phyloP scores from a whole-genome alignment of 2,888 invertebrate genomes.

The Charanyca ferruginea region DNA sequence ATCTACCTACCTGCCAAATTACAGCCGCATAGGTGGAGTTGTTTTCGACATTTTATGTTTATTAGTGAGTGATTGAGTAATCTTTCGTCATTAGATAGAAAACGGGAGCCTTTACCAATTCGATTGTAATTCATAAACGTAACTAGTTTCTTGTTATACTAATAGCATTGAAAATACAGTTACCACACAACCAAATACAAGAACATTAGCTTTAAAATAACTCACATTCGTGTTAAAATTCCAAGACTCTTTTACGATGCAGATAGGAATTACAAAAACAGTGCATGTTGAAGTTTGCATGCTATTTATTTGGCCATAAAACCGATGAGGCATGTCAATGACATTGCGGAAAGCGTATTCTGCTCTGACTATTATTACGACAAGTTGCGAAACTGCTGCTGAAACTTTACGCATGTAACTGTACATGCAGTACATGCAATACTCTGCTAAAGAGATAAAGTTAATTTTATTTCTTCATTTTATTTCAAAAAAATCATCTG shows the following conservation, averaged over 20 bases:
- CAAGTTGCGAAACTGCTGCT: slow-evolving; percentile 49
- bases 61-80: too few relatives aligned
- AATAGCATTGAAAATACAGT: slow-evolving; percentile 13
- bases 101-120: too few relatives aligned
- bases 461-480: slow-evolving; percentile 6
- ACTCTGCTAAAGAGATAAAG: slow-evolving; percentile 4
- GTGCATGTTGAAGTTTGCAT: slow-evolving; percentile 51
- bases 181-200: background rate
- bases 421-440: background rate
- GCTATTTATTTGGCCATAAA: slow-evolving; percentile 54
- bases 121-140: too few relatives aligned
- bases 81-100: too few relatives aligned
- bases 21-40: too few relatives aligned
- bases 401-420: slow-evolving; percentile 15
- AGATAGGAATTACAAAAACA: slow-evolving; percentile 52
- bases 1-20: too few relatives aligned
- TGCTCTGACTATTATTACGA: slow-evolving; percentile 50
- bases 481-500: too few relatives aligned
- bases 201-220: slow-evolving; percentile 7
- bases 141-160: background rate
- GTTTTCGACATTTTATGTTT: too few relatives aligned
- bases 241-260: slow-evolving; percentile 39
- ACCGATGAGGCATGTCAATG: slow-evolving; percentile 56
- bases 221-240: slow-evolving; percentile 28
- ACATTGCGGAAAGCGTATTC: slow-evolving; percentile 40